Base-by-base conservation (phyloP, 2,888 invertebrate genomes). In the Pammene aurita region DNA sequence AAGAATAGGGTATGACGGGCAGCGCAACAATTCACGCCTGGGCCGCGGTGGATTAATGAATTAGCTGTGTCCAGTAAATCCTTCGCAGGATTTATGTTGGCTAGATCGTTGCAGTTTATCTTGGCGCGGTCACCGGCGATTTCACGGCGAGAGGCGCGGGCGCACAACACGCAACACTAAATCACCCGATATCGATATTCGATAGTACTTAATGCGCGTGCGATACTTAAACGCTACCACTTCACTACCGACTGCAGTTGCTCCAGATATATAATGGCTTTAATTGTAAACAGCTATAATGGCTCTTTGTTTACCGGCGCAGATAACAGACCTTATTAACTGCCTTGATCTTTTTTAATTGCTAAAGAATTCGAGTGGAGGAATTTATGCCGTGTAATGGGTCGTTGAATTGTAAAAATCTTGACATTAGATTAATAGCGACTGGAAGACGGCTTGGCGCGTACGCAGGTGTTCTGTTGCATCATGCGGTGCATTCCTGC, bases 391-490 rank as follows among this genome's bases (percentile, higher is more conserved):
- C 34, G 60, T 60, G 68, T 75, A 75, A 76, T 67, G 55, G 70
- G 72, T 69, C 71, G 74, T 78, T 78, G 74, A 80, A 77, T 78
- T 69, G 73, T 77, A 79, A 80, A 80, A 78, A 80, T 84, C 83
- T 82, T 84, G 80, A 82, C 80, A 73, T 76, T 80, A 83, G 79
- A 84, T 84, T 87, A 87, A 87, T 88, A 81, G 85, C 77, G 75
- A 75, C 74, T 74, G 76, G 83, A 88, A 89, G 89, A 89, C 87
- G 77, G 89, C 87, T 82, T 86, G 89, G 87, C 90, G 78, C 77
- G 76, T 70, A 70, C 68, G 77, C 80, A 78, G 79, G 77, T 80
- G 81, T 73, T 75, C 68, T 72, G 78, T 89, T 88, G 84, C 87
- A 83, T 84, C 84, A 84, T 55, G 60, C 63, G 56, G 69, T 69